Evolutionary conservation across 1,140 invertebrate species (phyloP).

Genomic region (Caerostris extrusa): DNA sequence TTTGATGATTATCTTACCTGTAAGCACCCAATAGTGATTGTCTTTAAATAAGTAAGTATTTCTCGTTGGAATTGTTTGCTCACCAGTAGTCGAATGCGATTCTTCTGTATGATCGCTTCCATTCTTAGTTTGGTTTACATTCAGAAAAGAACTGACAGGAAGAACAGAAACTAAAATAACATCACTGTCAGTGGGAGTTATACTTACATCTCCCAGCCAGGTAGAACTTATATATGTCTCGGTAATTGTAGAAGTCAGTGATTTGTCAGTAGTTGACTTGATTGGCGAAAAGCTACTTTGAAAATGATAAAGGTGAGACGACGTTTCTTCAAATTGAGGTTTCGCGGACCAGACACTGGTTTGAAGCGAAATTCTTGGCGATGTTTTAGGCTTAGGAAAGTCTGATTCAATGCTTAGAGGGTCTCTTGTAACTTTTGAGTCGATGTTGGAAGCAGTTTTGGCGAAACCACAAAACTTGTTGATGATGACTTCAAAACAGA

Average conservation of each 20-base stretch:
- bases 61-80: not conserved
- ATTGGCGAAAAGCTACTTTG: not conserved
- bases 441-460: not conserved
- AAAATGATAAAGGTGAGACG: not conserved
- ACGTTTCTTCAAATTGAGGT: conserved; percentile 1
- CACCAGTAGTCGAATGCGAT: not conserved
- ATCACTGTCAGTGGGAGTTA: not conserved
- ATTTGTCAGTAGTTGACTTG: not conserved
- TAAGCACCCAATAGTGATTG: conserved; percentile 62
- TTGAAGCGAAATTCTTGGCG: not conserved
- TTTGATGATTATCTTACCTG: not conserved
- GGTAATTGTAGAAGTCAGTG: not conserved
- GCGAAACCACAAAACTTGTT: not conserved
- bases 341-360: not conserved
- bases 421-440: not conserved
- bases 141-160: conserved; percentile 45
- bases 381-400: not conserved
- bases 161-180: conserved; percentile 27
- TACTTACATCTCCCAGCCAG: not conserved
- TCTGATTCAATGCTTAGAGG: not conserved
- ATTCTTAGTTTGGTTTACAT: conserved; percentile 15
- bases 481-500: too few relatives aligned
- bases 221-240: not conserved
- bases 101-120: not conserved
- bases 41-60: conserved; percentile 43